Conservation (phyloP, 37 sponge, comb jelly and placozoan species). For the Beroe forskalii region DNA sequence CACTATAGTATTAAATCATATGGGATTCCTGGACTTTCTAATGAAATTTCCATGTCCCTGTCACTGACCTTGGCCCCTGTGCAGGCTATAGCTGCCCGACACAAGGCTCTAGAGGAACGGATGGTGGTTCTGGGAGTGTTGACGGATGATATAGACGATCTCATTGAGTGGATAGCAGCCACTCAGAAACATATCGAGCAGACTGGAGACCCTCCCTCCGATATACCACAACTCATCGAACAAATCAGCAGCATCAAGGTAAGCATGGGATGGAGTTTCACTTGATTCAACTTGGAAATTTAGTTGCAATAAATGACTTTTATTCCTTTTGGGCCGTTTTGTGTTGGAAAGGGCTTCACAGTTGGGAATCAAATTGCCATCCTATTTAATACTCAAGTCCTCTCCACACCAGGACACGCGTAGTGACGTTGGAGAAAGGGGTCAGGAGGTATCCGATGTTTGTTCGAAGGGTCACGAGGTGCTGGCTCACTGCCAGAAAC, state of each 20-base stretch:
- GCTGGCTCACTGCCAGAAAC: not conserved
- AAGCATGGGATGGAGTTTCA: no score
- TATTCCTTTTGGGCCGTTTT: no score
- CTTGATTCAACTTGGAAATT: not conserved
- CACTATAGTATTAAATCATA: no score
- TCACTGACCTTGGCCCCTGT: no score
- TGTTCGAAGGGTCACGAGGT: constrained; percentile 61
- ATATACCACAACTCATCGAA: not conserved
- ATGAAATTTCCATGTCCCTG: no score
- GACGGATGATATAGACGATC: constrained; percentile 41
- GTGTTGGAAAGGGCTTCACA: no score
- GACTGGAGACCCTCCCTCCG: constrained; percentile 19
- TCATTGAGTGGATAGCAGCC: not conserved
- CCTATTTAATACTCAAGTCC: no score
- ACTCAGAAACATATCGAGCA: not conserved
- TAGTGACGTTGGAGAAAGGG: constrained; percentile 20
- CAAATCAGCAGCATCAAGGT: constrained; percentile 33
- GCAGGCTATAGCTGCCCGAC: not conserved
- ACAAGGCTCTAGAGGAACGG: constrained; percentile 29
- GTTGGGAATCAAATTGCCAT: no score
- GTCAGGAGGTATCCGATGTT: constrained; percentile 20
- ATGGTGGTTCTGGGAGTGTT: constrained; percentile 39
- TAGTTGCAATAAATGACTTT: not conserved
- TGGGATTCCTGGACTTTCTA: no score
- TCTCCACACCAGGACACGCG: constrained; percentile 18